A percentile compares a stretch with the other conserved stretches of the same genome.
phyloP scores from a whole-genome alignment of 2,797 vertebrate species.

The Dendrocincla fuliginosa region DNA sequence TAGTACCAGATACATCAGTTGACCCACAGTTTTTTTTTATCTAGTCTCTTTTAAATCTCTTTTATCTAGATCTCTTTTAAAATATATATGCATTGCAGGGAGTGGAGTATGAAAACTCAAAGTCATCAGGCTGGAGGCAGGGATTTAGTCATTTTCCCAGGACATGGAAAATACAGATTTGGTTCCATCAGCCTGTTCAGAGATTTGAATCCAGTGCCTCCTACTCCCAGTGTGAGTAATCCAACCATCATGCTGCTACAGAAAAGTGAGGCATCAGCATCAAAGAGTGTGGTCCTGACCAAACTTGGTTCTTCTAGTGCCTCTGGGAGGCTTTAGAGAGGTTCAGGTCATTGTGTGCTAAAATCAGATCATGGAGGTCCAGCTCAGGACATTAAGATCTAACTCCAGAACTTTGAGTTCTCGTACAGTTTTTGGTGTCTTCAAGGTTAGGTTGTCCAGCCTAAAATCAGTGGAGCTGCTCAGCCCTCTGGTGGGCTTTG shows the following conservation, averaged over 20 bases:
- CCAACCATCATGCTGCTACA: neutral
- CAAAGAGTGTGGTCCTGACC: neutral
- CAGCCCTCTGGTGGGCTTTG: neutral
- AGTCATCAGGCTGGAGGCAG: neutral
- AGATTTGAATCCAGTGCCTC: slow-evolving; percentile 28
- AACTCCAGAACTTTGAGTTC: neutral
- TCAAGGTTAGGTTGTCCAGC: neutral
- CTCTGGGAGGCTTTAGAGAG: neutral
- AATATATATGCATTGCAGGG: neutral
- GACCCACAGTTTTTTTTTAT: neutral
- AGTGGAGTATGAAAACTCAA: neutral
- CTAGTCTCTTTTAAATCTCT: neutral
- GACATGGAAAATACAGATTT: neutral
- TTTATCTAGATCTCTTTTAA: neutral
- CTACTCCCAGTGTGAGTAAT: slow-evolving; percentile 20
- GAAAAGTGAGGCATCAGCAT: neutral
- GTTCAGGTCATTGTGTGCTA: neutral
- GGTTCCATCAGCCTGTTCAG: neutral
- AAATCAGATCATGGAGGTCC: neutral
- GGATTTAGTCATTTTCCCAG: slow-evolving; percentile 10
- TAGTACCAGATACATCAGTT: neutral
- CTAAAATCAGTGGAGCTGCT: neutral
- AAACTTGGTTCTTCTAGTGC: neutral
- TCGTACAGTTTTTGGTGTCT: neutral
- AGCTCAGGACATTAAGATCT: neutral